These are phyloP conservation scores for Pseudorhiza aurosa DNA, from an alignment of 30 jellyfish, hydroid and myxozoan genomes.

Conservation along the genomic window DNA sequence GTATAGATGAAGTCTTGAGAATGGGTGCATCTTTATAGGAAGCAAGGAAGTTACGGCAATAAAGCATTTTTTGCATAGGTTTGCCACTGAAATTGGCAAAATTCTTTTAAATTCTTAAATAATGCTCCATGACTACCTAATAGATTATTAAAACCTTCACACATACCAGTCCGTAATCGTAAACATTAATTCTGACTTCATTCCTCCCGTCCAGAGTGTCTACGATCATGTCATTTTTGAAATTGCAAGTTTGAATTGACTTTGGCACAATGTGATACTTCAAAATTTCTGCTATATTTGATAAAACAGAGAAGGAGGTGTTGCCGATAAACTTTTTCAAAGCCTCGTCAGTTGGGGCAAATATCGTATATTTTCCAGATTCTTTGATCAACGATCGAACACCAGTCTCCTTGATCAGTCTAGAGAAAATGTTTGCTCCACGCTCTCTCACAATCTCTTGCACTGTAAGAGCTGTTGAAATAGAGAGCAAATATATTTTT, in stretches of 20 bases:
- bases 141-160: too few species aligned
- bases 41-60: too few species aligned
- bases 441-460: slow-evolving; percentile 46
- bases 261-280: slow-evolving; percentile 61
- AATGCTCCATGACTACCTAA: too few species aligned
- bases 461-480: slow-evolving; percentile 56
- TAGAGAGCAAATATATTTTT: too few species aligned
- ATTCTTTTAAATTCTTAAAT: too few species aligned
- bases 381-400: slow-evolving; percentile 32
- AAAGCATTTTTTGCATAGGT: too few species aligned
- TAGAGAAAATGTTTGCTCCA: slow-evolving; percentile 36
- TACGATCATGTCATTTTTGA: slow-evolving; percentile 50
- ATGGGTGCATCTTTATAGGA: too few species aligned
- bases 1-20: too few species aligned
- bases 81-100: too few species aligned
- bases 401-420: slow-evolving; percentile 50
- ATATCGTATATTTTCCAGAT: slow-evolving; percentile 46
- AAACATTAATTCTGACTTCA: slow-evolving; percentile 49
- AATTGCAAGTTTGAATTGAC: slow-evolving; percentile 47
- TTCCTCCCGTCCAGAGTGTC: slow-evolving; percentile 61
- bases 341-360: slow-evolving; percentile 77
- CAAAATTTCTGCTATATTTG: slow-evolving; percentile 34
- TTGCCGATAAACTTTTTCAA: slow-evolving; percentile 27
- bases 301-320: slow-evolving; percentile 16
- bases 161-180: slow-evolving; percentile 72